Evolutionary conservation across 2,888 invertebrate species (phyloP).

Genomic region (Cephus pulcher): DNA sequence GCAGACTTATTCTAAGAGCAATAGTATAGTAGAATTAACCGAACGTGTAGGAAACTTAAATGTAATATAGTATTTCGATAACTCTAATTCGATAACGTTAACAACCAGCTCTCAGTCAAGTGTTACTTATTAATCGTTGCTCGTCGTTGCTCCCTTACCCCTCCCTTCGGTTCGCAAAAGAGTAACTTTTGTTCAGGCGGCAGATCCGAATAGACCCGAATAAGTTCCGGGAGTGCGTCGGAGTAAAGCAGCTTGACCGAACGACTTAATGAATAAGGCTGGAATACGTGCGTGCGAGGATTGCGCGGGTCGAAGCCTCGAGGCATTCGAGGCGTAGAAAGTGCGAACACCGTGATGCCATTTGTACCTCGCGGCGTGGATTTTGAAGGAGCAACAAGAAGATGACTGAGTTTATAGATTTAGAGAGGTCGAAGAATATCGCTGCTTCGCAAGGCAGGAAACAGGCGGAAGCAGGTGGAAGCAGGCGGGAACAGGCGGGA

Average conservation of each 20-base stretch:
- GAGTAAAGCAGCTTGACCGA: background rate
- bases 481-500: no score
- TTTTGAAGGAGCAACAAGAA: background rate
- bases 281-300: no score
- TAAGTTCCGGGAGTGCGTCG: background rate
- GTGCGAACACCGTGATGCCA: no score
- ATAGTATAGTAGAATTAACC: background rate
- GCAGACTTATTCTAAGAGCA: background rate
- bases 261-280: background rate
- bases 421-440: background rate
- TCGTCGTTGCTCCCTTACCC: background rate
- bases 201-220: background rate
- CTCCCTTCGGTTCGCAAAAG: no score
- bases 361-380: background rate
- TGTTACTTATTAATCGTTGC: background rate
- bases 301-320: background rate
- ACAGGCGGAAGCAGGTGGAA: no score
- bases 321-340: background rate
- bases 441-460: background rate
- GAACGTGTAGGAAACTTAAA: background rate
- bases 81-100: no score
- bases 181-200: background rate
- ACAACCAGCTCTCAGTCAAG: background rate
- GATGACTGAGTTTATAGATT: background rate
- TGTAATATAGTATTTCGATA: background rate